Percentiles rank a stretch among this genome's conserved stretches.
phyloP scores from a whole-genome alignment of 1,140 invertebrate species.

The Calephelis virginiensis region DNA sequence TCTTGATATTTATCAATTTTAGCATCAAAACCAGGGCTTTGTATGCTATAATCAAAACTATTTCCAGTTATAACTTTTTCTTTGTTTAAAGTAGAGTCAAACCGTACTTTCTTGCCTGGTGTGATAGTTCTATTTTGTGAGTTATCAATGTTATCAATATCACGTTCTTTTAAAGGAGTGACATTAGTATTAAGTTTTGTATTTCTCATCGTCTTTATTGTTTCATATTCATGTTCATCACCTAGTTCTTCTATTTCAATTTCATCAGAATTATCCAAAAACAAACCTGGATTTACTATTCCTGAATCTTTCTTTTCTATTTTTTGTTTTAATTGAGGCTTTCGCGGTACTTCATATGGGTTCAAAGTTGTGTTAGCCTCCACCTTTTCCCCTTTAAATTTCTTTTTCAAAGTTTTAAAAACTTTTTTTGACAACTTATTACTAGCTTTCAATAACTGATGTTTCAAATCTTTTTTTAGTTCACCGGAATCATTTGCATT shows the following conservation, averaged over 20 bases:
- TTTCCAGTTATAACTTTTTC: conserved; percentile 75
- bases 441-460: conserved; percentile 56
- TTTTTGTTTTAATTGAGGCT: conserved; percentile 51
- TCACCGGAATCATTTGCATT: conserved; percentile 56
- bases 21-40: conserved; percentile 65
- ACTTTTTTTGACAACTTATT: conserved; percentile 73
- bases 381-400: conserved; percentile 69
- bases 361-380: conserved; percentile 58
- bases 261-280: conserved; percentile 73
- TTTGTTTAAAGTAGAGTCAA: conserved; percentile 72
- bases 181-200: conserved; percentile 66
- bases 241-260: conserved; percentile 70
- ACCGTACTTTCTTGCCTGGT: conserved; percentile 72
- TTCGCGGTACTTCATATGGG: conserved; percentile 72
- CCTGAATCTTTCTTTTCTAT: conserved; percentile 50
- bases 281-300: conserved; percentile 70
- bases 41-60: conserved; percentile 67
- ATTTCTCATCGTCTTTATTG: conserved; percentile 65
- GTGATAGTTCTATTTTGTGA: conserved; percentile 54
- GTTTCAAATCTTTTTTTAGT: conserved; percentile 57
- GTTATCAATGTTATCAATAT: conserved; percentile 44
- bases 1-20: conserved; percentile 76
- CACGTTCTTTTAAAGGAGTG: conserved; percentile 59
- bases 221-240: conserved; percentile 67
- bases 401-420: conserved; percentile 71